phyloP scores from a whole-genome alignment of 2,797 vertebrate species.

The Megaceryle alcyon region DNA sequence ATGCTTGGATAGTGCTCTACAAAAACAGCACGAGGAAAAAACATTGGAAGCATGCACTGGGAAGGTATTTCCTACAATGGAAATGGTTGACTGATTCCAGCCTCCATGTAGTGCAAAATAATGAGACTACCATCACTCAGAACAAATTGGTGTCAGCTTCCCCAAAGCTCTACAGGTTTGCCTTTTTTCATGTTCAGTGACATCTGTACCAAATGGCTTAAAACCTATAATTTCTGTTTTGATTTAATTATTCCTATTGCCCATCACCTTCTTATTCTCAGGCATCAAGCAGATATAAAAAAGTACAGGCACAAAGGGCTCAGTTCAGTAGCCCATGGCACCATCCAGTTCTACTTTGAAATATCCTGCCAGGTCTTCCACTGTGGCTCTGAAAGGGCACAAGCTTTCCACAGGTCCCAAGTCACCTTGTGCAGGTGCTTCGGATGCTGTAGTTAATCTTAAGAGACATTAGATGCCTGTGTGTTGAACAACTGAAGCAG shows the following conservation, averaged over 20 bases:
- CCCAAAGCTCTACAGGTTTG: not conserved
- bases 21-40: not conserved
- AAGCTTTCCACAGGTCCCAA: not conserved
- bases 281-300: not conserved
- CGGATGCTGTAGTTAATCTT: not conserved
- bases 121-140: not conserved
- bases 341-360: not conserved
- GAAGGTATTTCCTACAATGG: not conserved
- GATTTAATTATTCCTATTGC: not conserved
- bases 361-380: not conserved
- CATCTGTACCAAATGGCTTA: not conserved
- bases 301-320: not conserved
- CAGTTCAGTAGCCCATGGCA: not conserved
- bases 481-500: not conserved
- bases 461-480: not conserved
- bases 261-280: not conserved
- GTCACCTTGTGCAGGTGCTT: not conserved
- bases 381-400: not conserved
- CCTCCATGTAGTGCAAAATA: not conserved
- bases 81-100: not conserved
- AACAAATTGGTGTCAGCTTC: not conserved
- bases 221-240: not conserved
- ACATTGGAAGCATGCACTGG: not conserved
- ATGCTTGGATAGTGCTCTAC: not conserved
- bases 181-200: not conserved